phyloP scores from a whole-genome alignment of 1,140 invertebrate species.

The Coenobita brevimanus region DNA sequence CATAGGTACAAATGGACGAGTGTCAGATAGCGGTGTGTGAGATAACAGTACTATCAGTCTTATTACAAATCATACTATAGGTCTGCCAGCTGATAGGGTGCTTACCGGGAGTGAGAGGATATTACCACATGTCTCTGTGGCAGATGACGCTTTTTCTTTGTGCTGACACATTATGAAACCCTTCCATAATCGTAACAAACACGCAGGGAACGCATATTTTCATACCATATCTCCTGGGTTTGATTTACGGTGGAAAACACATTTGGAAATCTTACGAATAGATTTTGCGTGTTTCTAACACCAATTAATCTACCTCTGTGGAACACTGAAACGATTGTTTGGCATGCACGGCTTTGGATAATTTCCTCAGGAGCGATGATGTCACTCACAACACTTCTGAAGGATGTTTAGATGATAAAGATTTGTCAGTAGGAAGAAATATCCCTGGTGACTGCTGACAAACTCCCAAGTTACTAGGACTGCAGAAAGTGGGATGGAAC shows the following conservation, averaged over 20 bases:
- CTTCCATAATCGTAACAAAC: background rate
- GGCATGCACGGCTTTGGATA: constrained; percentile 23
- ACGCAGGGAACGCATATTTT: constrained; percentile 10
- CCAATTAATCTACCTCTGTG: constrained; percentile 7
- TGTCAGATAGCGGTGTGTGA: too few relatives aligned
- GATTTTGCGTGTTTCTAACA: constrained; percentile 16
- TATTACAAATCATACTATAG: background rate
- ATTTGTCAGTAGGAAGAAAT: constrained; percentile 8
- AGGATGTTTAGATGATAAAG: background rate
- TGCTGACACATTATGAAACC: constrained; percentile 11
- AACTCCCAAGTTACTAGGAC: constrained; percentile 28
- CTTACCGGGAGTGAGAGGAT: background rate
- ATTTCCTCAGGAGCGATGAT: background rate
- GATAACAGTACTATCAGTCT: background rate
- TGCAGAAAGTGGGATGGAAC: constrained; percentile 6
- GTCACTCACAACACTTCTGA: background rate
- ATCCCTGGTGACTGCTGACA: constrained; percentile 4
- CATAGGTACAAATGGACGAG: too few relatives aligned
- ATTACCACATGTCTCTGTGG: background rate
- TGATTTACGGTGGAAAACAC: constrained; percentile 12
- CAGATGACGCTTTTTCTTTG: constrained; percentile 16
- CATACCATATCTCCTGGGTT: background rate
- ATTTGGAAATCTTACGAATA: constrained; percentile 14
- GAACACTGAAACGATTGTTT: constrained; percentile 13
- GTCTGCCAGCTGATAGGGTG: background rate